phyloP scores from a whole-genome alignment of 92 coral and sea anemone genomes.

The Muricea muricata region DNA sequence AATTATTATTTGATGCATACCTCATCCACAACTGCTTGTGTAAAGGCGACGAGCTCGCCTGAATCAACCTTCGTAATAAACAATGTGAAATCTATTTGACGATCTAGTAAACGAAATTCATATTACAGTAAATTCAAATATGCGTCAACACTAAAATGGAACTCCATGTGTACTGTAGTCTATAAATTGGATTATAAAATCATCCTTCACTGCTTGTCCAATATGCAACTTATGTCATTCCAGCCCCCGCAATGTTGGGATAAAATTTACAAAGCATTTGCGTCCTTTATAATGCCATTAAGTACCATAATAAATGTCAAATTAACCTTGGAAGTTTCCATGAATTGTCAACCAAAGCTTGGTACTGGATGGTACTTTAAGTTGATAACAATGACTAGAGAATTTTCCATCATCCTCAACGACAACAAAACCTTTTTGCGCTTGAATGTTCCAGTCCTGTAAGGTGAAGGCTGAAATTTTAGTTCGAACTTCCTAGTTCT shows the following conservation, averaged over 20 bases:
- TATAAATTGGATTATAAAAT: too few relatives aligned
- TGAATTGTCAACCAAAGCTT: slow-evolving; percentile 86
- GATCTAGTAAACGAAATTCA: not conserved
- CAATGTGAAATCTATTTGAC: slow-evolving; percentile 73
- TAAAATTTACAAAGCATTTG: too few relatives aligned
- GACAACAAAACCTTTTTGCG: slow-evolving; percentile 88
- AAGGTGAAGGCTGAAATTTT: not conserved
- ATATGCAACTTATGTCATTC: too few relatives aligned
- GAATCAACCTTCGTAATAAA: slow-evolving; percentile 73
- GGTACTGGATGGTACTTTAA: slow-evolving; percentile 75
- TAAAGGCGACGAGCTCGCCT: slow-evolving; percentile 84
- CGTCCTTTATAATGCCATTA: too few relatives aligned
- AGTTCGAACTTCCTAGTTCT: too few relatives aligned
- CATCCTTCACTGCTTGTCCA: too few relatives aligned
- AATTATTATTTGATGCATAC: slow-evolving; percentile 56
- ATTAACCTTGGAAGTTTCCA: slow-evolving; percentile 27
- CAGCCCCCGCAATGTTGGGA: too few relatives aligned
- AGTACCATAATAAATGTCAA: too few relatives aligned
- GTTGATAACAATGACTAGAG: slow-evolving; percentile 76
- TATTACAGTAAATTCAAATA: too few relatives aligned
- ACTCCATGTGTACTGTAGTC: too few relatives aligned
- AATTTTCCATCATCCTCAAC: slow-evolving; percentile 76
- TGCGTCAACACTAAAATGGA: too few relatives aligned
- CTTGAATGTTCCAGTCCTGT: slow-evolving; percentile 76
- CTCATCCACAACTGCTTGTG: slow-evolving; percentile 79